Evolutionary conservation across 1,140 invertebrate genomes (phyloP).

Genomic region (Drosophila subobscura): DNA sequence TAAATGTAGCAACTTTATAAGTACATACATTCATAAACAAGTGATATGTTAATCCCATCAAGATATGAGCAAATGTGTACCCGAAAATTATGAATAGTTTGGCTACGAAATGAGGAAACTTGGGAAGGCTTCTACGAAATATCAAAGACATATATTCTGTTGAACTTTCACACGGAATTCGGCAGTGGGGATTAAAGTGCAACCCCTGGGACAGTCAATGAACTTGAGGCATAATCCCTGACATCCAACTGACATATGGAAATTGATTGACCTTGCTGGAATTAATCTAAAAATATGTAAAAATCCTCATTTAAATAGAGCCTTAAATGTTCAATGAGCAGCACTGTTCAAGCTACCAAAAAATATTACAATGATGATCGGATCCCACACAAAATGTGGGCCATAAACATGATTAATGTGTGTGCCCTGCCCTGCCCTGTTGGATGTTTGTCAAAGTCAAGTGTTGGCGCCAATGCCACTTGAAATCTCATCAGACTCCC

Average conservation of each 20-base stretch:
- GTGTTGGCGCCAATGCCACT: conserved; percentile 80
- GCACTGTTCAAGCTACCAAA: conserved; percentile 11
- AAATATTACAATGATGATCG: conserved; percentile 28
- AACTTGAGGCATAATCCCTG: conserved; percentile 34
- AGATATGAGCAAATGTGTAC: not conserved
- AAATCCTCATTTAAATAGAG: conserved; percentile 49
- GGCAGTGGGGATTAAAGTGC: not conserved
- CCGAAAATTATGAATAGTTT: not conserved
- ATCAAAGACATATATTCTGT: not conserved
- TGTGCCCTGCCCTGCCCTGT: conserved; percentile 11
- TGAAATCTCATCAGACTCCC: conserved; percentile 18
- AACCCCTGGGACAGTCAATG: conserved; percentile 34
- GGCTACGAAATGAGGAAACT: not conserved
- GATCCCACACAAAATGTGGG: conserved; percentile 43
- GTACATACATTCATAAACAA: conserved; percentile 6
- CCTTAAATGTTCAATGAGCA: conserved; percentile 18
- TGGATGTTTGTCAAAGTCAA: conserved; percentile 77
- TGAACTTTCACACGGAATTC: conserved; percentile 6
- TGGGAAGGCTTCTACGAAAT: no score
- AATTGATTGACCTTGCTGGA: conserved; percentile 39
- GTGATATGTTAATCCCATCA: conserved; percentile 32
- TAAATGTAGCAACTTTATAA: conserved; percentile 30
- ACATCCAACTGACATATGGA: conserved; percentile 26
- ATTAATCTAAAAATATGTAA: not conserved
- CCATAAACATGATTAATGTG: conserved; percentile 70